Percentiles rank a stretch among this genome's conserved stretches.
phyloP scores from a whole-genome alignment of 1,140 invertebrate genomes.

The Cydia splendana region DNA sequence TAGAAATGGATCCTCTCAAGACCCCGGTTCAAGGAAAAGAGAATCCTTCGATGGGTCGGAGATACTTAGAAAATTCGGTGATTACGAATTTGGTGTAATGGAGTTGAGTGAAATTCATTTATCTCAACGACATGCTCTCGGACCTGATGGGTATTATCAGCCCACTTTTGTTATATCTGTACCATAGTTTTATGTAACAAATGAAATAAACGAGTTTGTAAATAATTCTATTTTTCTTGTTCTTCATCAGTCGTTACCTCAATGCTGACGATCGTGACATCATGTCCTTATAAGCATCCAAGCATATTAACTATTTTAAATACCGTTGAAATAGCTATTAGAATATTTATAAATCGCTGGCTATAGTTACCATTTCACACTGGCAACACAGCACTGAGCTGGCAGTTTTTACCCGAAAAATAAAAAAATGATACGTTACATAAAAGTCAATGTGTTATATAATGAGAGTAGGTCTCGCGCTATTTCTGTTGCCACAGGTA shows the following conservation, averaged over 20 bases:
- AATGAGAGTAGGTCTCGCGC: not conserved
- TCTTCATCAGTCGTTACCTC: not conserved
- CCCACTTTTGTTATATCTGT: constrained; percentile 66
- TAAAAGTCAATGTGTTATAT: not conserved
- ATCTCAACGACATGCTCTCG: constrained; percentile 66
- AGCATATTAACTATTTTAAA: too few species aligned
- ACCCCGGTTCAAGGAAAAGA: constrained; percentile 39
- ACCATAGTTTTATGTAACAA: constrained; percentile 38
- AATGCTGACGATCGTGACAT: too few species aligned
- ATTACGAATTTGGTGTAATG: constrained; percentile 74
- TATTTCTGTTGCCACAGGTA: not conserved
- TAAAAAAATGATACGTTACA: not conserved
- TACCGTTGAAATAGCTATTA: not conserved
- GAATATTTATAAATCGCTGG: not conserved
- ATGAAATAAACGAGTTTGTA: constrained; percentile 4
- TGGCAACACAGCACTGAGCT: not conserved
- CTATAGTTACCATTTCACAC: not conserved
- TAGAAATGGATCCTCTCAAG: constrained; percentile 44
- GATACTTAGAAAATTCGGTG: constrained; percentile 71
- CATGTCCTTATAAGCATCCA: too few species aligned
- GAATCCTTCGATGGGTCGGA: constrained; percentile 72
- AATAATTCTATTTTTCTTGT: not conserved
- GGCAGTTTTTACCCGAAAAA: constrained; percentile 2
- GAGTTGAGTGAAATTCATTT: constrained; percentile 72
- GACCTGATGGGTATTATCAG: constrained; percentile 75